Evolutionary conservation across 2,797 vertebrate species (phyloP).

Genomic region (Atherinosoma microstoma): DNA sequence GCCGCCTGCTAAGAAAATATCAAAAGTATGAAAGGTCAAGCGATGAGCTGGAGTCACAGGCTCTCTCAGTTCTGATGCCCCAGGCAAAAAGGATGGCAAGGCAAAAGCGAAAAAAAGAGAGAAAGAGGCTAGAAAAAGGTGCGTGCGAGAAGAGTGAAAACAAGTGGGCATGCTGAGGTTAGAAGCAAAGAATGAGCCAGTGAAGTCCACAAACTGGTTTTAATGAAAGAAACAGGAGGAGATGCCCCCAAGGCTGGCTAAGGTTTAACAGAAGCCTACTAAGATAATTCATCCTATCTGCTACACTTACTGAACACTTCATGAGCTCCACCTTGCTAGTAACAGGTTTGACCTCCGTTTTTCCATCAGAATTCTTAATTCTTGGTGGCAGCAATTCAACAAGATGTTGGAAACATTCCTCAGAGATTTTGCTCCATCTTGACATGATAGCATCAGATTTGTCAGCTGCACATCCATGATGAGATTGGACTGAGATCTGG

Average conservation of each 20-base stretch:
- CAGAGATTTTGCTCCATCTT: no score
- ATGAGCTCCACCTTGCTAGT: no score
- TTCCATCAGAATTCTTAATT: no score
- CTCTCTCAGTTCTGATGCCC: conserved; percentile 36
- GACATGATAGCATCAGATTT: no score
- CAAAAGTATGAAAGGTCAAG: conserved; percentile 54
- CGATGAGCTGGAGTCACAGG: conserved; percentile 36
- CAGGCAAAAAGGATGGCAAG: conserved; percentile 35
- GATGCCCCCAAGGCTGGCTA: not conserved
- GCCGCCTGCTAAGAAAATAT: conserved; percentile 29
- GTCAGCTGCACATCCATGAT: no score
- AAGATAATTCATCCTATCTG: conserved; percentile 41
- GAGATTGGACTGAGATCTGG: no score
- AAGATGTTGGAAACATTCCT: no score
- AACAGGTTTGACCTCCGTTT: no score
- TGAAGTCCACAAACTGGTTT: conserved; percentile 43
- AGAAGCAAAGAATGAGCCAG: conserved; percentile 46
- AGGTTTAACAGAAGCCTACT: conserved; percentile 22
- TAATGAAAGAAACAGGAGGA: conserved; percentile 13
- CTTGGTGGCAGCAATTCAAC: no score
- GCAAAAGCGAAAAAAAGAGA: conserved; percentile 9
- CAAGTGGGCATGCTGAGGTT: conserved; percentile 28
- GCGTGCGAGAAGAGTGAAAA: conserved; percentile 27
- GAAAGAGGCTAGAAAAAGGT: conserved; percentile 44
- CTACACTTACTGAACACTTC: not conserved